phyloP scores from a whole-genome alignment of 35 echinoderm and acorn worm genomes.

The Strongylocentrotus purpuratus region DNA sequence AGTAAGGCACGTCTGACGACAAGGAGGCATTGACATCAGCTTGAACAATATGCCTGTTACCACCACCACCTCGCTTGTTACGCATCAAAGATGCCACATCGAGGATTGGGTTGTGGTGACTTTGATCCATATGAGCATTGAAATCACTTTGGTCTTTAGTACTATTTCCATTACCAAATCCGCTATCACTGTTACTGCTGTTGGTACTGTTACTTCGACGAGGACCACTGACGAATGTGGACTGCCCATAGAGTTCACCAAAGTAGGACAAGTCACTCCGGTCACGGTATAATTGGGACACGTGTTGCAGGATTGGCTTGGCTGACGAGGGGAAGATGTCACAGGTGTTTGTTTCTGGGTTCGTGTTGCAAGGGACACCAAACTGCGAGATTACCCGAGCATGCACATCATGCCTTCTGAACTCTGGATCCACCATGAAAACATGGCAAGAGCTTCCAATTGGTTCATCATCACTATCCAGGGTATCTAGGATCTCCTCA shows the following conservation, averaged over 20 bases:
- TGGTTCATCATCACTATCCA: constrained; percentile 78
- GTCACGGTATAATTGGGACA: constrained; percentile 79
- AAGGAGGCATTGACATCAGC: constrained; percentile 62
- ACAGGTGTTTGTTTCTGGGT: constrained; percentile 80
- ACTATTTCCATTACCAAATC: constrained; percentile 85
- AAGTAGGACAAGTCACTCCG: constrained; percentile 61
- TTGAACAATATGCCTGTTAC: constrained; percentile 53
- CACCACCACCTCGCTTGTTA: constrained; percentile 54
- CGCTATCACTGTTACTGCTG: constrained; percentile 98
- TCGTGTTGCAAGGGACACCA: constrained; percentile 70
- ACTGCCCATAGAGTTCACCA: constrained; percentile 81
- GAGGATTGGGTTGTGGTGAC: constrained; percentile 56
- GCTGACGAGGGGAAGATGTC: constrained; percentile 82
- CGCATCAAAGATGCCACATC: constrained; percentile 86
- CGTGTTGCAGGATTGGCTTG: constrained; percentile 66
- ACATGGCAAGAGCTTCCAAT: constrained; percentile 98
- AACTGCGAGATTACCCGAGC: constrained; percentile 72
- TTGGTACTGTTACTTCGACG: constrained; percentile 81
- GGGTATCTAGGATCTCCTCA: constrained; percentile 37
- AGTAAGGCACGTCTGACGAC: constrained; percentile 75
- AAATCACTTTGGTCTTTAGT: constrained; percentile 44
- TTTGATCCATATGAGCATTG: constrained; percentile 56
- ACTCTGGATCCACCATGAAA: constrained; percentile 89
- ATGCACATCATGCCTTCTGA: constrained; percentile 85
- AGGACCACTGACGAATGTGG: constrained; percentile 64